phyloP scores from a whole-genome alignment of 2,113 vertebrate species.

The Sardina pilchardus region DNA sequence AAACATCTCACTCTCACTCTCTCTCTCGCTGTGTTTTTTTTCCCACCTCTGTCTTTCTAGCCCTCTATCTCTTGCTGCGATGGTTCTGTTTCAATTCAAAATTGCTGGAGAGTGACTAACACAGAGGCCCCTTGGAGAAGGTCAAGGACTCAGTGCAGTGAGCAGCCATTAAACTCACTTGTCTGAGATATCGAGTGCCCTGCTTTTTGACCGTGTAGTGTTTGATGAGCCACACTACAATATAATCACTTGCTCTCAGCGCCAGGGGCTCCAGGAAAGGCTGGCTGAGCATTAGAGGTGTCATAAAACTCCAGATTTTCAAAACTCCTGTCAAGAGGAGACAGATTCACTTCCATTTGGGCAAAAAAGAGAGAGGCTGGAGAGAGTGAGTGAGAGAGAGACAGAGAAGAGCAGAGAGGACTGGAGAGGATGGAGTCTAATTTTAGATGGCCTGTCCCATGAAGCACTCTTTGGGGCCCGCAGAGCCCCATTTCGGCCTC shows the following conservation, averaged over 20 bases:
- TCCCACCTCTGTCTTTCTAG: slow-evolving; percentile 11
- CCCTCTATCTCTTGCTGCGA: slow-evolving; percentile 32
- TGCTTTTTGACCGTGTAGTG: slow-evolving; percentile 56
- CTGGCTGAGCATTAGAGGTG: slow-evolving; percentile 46
- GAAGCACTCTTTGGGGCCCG: neutral
- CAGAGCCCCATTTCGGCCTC: neutral
- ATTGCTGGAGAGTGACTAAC: slow-evolving; percentile 63
- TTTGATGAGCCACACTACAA: slow-evolving; percentile 59
- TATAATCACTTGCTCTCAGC: slow-evolving; percentile 61
- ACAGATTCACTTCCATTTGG: slow-evolving; percentile 22
- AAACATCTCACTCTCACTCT: neutral
- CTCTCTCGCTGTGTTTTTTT: neutral
- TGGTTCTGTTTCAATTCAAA: slow-evolving; percentile 59
- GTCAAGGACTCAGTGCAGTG: slow-evolving; percentile 54
- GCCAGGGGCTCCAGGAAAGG: slow-evolving; percentile 36
- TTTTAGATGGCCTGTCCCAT: slow-evolving; percentile 17
- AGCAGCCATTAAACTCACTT: slow-evolving; percentile 65
- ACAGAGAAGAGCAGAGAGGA: slow-evolving; percentile 27
- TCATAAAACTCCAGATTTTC: slow-evolving; percentile 43
- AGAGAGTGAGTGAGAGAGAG: neutral
- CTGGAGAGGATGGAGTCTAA: slow-evolving; percentile 18
- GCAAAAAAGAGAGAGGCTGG: slow-evolving; percentile 3
- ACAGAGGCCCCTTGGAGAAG: slow-evolving; percentile 57
- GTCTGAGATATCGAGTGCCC: slow-evolving; percentile 59
- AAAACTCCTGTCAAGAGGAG: slow-evolving; percentile 32